Conservation (phyloP, 2,113 vertebrate genomes). For the Catharus fuscescens region DNA sequence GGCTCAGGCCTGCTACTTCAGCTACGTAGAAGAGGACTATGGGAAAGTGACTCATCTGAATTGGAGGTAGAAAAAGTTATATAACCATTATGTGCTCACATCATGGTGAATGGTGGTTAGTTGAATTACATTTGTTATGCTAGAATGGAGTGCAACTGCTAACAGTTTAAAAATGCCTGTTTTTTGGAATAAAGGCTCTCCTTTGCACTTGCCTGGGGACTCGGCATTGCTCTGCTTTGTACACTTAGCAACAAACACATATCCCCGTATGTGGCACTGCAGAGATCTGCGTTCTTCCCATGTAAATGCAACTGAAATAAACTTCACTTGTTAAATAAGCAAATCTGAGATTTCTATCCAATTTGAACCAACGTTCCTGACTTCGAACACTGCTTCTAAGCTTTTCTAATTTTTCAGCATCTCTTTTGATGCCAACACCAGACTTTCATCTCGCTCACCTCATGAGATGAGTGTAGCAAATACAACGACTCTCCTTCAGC, state of each 20-base stretch:
- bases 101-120: background rate
- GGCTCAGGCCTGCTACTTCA: background rate
- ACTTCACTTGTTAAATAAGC: background rate
- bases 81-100: background rate
- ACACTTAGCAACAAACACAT: background rate
- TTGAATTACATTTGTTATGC: background rate
- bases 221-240: background rate
- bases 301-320: background rate
- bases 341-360: background rate
- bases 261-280: background rate
- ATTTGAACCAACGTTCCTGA: background rate
- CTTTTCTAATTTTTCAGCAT: background rate
- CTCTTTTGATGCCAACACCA: background rate
- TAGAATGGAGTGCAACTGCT: background rate
- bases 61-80: background rate
- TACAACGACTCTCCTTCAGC: background rate
- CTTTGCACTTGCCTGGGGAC: background rate
- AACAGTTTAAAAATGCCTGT: background rate
- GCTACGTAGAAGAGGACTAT: background rate
- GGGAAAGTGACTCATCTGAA: background rate
- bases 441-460: background rate
- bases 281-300: background rate
- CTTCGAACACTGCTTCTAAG: background rate
- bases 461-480: background rate
- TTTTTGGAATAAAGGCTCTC: background rate